Percentiles rank a stretch among this genome's conserved stretches.
These are phyloP conservation scores for Lissonota sp. DNA, from an alignment of 2,888 invertebrate genomes.

Conservation along the genomic window DNA sequence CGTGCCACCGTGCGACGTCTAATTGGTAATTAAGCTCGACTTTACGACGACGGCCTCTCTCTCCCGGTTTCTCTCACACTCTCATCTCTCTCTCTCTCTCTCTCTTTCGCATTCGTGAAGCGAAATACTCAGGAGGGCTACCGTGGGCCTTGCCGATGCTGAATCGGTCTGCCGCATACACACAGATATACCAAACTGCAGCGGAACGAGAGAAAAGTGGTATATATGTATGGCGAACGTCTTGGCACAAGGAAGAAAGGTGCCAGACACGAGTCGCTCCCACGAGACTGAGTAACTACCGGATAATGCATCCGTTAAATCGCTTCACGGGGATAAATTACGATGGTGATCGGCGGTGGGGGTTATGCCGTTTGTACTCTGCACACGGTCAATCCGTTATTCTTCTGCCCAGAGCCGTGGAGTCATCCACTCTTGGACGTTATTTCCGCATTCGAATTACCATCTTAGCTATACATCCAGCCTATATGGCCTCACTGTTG, in stretches of 20 bases:
- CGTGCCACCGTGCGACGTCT: conserved; percentile 81
- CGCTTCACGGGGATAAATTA: conserved; percentile 67
- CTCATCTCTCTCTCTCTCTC: conserved; percentile 28
- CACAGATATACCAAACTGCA: conserved; percentile 1
- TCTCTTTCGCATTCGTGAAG: conserved; percentile 19
- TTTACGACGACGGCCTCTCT: conserved; percentile 74
- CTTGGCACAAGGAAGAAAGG: conserved; percentile 45
- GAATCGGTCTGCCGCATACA: conserved; percentile 22
- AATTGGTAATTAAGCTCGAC: conserved; percentile 82
- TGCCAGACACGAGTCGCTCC: conserved; percentile 60
- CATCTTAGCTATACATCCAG: no score
- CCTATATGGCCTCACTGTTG: no score
- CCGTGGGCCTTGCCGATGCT: conserved; percentile 23
- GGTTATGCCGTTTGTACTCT: neutral
- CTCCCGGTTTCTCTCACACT: conserved; percentile 29
- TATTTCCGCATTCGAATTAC: no score
- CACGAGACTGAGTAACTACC: conserved; percentile 67
- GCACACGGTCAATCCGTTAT: no score
- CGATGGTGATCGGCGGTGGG: conserved; percentile 39
- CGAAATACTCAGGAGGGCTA: conserved; percentile 44
- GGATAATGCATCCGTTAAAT: conserved; percentile 72
- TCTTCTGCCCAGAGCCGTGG: no score
- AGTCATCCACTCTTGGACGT: no score
- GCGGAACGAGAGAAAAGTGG: conserved; percentile 17
- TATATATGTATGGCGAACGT: neutral